Percentiles rank a stretch among this genome's conserved stretches.
phyloP scores from a whole-genome alignment of 2,888 invertebrate species.

The Toxonevra muliebris region DNA sequence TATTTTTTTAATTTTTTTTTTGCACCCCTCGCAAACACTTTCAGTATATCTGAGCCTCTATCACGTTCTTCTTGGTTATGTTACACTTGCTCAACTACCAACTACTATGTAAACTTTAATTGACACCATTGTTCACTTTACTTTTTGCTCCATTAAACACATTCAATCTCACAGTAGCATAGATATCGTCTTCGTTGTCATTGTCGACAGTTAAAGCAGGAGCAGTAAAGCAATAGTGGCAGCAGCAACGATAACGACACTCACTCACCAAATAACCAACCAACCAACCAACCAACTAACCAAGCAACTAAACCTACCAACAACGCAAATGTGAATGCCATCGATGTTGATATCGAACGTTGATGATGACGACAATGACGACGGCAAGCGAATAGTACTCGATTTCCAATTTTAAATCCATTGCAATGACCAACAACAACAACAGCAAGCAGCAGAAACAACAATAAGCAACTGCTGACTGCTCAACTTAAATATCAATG shows the following conservation, averaged over 20 bases:
- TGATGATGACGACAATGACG: not conserved
- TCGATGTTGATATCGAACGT: not conserved
- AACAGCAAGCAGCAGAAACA: not conserved
- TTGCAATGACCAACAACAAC: conserved; percentile 9
- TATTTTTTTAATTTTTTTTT: too few species aligned
- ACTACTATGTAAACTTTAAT: conserved; percentile 57
- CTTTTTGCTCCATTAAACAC: conserved; percentile 32
- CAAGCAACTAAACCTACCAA: not conserved
- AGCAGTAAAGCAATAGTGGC: not conserved
- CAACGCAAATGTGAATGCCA: not conserved
- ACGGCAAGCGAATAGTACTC: not conserved
- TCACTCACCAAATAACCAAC: not conserved
- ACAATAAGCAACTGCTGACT: not conserved
- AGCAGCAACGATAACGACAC: not conserved
- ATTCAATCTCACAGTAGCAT: not conserved
- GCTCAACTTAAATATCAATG: not conserved
- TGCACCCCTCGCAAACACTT: too few species aligned
- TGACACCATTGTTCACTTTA: conserved; percentile 56
- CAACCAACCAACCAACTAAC: not conserved
- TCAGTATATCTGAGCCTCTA: too few species aligned
- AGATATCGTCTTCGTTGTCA: not conserved
- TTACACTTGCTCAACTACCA: conserved; percentile 16
- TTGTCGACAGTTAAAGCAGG: not conserved
- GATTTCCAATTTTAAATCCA: conserved; percentile 20
- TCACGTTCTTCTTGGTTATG: too few species aligned